Percentiles rank a stretch among this genome's conserved stretches.
phyloP scores from a whole-genome alignment of 2,113 vertebrate species.

The Garra rufa region DNA sequence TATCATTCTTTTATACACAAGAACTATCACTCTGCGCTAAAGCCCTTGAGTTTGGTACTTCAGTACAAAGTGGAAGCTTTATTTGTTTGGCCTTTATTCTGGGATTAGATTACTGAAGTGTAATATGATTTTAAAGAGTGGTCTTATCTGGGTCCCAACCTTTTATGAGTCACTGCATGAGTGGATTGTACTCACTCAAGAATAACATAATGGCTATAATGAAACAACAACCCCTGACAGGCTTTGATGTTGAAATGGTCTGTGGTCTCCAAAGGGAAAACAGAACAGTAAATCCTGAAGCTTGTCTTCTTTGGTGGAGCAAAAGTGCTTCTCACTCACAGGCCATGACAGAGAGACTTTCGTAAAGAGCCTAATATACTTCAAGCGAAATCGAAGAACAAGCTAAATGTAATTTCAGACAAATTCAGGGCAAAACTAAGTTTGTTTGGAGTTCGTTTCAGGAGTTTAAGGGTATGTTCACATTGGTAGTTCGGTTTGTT shows the following conservation, averaged over 20 bases:
- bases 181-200: slow-evolving; percentile 50
- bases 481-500: too few relatives aligned
- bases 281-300: slow-evolving; percentile 35
- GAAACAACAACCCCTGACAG: slow-evolving; percentile 8
- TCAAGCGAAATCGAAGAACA: neutral
- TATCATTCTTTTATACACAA: neutral
- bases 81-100: slow-evolving; percentile 53
- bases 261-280: slow-evolving; percentile 9
- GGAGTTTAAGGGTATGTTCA: too few relatives aligned
- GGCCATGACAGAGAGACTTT: neutral
- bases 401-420: too few relatives aligned
- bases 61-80: slow-evolving; percentile 53
- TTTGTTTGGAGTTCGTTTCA: too few relatives aligned
- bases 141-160: slow-evolving; percentile 52
- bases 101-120: slow-evolving; percentile 60
- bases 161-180: slow-evolving; percentile 59
- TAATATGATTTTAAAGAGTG: slow-evolving; percentile 56
- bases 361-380: neutral
- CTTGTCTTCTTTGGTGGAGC: neutral
- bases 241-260: slow-evolving; percentile 40
- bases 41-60: neutral
- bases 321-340: slow-evolving; percentile 25
- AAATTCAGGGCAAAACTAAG: too few relatives aligned
- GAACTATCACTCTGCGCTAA: neutral
- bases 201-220: slow-evolving; percentile 22